phyloP scores from a whole-genome alignment of 2,797 vertebrate species.

The Anguilla marmorata region DNA sequence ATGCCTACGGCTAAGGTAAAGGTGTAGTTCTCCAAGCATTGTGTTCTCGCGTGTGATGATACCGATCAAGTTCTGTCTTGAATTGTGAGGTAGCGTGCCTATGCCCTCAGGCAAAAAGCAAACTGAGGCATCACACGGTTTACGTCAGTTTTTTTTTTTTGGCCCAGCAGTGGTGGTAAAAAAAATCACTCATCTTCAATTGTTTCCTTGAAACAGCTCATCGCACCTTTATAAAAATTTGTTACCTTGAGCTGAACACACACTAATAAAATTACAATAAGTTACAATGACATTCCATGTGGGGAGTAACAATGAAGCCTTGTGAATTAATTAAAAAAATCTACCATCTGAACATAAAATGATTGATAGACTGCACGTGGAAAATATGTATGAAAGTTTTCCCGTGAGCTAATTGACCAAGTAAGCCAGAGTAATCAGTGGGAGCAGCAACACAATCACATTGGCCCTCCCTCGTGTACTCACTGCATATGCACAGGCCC shows the following conservation, averaged over 20 bases:
- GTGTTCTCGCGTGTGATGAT: not conserved
- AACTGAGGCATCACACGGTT: constrained; percentile 13
- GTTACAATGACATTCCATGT: not conserved
- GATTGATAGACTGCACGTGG: not conserved
- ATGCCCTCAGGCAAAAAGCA: not conserved
- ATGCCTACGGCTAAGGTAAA: not conserved
- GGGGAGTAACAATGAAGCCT: not conserved
- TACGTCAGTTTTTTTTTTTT: not conserved
- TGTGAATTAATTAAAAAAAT: not conserved
- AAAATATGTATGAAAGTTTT: not conserved
- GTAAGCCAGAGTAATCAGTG: not conserved
- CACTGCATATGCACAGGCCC: not conserved
- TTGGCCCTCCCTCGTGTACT: not conserved
- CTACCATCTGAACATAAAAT: not conserved
- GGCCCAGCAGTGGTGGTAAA: not conserved
- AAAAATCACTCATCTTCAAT: not conserved
- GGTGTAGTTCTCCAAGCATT: not conserved
- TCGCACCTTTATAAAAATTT: not conserved
- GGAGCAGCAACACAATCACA: not conserved
- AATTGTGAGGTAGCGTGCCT: constrained; percentile 11
- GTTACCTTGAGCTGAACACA: not conserved
- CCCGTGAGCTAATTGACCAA: not conserved
- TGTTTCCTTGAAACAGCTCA: not conserved
- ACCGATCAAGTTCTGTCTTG: constrained; percentile 13
- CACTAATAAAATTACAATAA: not conserved